Evolutionary conservation across 2,113 vertebrate species (phyloP), one percentile per base, ranked within the genome.

Genomic region (Caranx ignobilis): DNA sequence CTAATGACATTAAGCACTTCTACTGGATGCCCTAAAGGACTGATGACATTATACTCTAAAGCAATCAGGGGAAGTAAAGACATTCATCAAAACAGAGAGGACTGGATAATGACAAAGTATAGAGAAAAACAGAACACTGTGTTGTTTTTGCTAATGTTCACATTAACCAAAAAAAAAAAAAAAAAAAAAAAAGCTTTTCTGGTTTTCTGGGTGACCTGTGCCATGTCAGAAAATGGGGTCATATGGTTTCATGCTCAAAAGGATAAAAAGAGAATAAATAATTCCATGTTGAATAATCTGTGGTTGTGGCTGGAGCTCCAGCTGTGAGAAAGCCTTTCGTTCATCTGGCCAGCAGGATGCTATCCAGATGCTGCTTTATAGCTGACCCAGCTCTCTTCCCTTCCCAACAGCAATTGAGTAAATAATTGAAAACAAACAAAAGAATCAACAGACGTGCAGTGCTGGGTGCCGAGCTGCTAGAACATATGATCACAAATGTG

Each of bases 321-420:
- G 90, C 89, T 91, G 87, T 81, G 85, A 82, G 62, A 13, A 67
- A 34, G 82, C 70, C 79, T 84, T 70, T 39, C 74, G 85, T 73
- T 89, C 78, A 87, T 83, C 84, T 77, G 79, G 79, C 68, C 82
- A 84, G 87, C 83, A 83, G 86, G 89, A 89, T 13, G 62, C 52
- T 11, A 48, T 89, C 85, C 91, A 93, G 90, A 79, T 87, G 84
- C 67, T 71, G 70, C 71, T 88, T 88, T 85, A 78, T 19, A 57
- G 70, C 67, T 19, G 71, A 81, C 39, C 83, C 69, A 76, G 72
- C 79, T 69, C 66, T 34, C 68, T 8, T 63, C 43, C 57, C 21
- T 54, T 61, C 16, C 16, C 56, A 70, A 45, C 59, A 39, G 32
- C 72, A 81, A 26, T 26, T 26, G 26, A 26, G 26, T 26, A 26